These are phyloP conservation scores for Manduca sexta DNA, from an alignment of 1,140 invertebrate species.

Conservation along the genomic window DNA sequence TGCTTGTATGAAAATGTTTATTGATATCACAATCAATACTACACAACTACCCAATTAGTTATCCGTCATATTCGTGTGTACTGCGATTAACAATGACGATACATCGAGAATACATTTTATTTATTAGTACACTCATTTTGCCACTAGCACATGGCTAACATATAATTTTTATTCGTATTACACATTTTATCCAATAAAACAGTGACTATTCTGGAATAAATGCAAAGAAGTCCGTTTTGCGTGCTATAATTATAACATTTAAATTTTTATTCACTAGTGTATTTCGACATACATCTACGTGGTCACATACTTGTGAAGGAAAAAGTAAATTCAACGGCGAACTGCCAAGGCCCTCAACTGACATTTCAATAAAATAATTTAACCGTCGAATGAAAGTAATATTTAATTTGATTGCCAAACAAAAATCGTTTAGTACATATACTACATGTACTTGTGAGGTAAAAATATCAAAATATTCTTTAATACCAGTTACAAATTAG, in stretches of 20 bases:
- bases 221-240: slow-evolving; percentile 43
- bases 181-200: slow-evolving; percentile 32
- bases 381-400: background rate
- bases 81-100: slow-evolving; percentile 51
- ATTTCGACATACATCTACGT: slow-evolving; percentile 39
- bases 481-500: no score
- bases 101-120: slow-evolving; percentile 42
- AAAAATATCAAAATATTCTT: no score
- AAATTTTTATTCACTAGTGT: slow-evolving; percentile 37
- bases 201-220: slow-evolving; percentile 36
- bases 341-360: no score
- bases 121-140: slow-evolving; percentile 34
- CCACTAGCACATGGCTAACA: slow-evolving; percentile 29
- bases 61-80: slow-evolving; percentile 58
- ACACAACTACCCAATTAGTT: slow-evolving; percentile 65
- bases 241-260: slow-evolving; percentile 47
- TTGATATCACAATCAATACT: slow-evolving; percentile 73
- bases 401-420: no score
- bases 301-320: slow-evolving; percentile 25
- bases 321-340: slow-evolving; percentile 17
- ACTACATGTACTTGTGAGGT: no score
- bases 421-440: no score
- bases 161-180: slow-evolving; percentile 18
- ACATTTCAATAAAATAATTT: background rate
- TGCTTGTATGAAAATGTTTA: slow-evolving; percentile 74